Conservation (phyloP, 2,113 vertebrate species). For the Nerophis lumbriciformis region DNA sequence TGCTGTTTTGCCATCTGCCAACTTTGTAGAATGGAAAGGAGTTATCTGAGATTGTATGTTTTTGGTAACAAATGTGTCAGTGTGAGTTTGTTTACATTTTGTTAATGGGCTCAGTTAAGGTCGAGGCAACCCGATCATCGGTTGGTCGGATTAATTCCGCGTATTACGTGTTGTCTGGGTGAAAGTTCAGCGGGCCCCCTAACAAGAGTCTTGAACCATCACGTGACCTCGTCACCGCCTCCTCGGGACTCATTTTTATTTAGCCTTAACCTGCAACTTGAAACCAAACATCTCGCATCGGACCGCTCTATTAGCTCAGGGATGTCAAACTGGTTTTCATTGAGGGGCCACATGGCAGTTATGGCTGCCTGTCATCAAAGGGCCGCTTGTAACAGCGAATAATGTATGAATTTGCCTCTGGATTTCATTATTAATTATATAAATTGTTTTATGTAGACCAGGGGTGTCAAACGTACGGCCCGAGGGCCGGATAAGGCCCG, state of each 20-base stretch:
- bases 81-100: constrained; percentile 13
- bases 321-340: too few species aligned
- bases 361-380: too few species aligned
- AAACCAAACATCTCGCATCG: neutral
- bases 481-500: too few species aligned
- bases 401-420: too few species aligned
- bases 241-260: neutral
- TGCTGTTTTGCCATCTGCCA: neutral
- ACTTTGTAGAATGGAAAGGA: neutral
- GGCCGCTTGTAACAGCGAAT: too few species aligned
- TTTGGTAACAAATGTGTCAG: neutral
- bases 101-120: constrained; percentile 1
- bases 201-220: constrained; percentile 8
- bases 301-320: neutral
- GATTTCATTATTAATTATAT: too few species aligned
- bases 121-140: neutral
- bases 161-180: neutral
- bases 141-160: neutral
- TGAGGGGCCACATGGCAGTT: too few species aligned
- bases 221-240: neutral
- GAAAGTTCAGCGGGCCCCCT: neutral
- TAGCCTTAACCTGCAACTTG: neutral
- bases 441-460: too few species aligned
- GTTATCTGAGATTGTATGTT: constrained; percentile 2
- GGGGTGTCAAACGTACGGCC: too few species aligned